These are phyloP conservation scores for Lasiommata megera DNA, from an alignment of 2,888 invertebrate species.

Conservation along the genomic window DNA sequence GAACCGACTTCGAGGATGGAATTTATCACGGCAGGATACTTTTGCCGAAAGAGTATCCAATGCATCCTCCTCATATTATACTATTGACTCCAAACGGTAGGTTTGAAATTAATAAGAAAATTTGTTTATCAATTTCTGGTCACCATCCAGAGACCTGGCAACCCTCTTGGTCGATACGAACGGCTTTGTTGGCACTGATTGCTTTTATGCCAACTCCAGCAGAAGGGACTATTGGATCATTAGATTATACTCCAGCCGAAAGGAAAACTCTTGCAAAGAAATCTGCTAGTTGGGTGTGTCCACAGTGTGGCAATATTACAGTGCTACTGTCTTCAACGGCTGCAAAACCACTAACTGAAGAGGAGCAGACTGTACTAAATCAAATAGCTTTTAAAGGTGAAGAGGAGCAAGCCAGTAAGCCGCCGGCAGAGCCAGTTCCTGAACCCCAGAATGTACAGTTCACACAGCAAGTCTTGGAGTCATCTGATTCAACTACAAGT, in stretches of 20 bases:
- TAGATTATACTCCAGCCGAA: slow-evolving; percentile 94
- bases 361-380: slow-evolving; percentile 69
- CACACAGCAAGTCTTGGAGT: slow-evolving; percentile 55
- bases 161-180: slow-evolving; percentile 97
- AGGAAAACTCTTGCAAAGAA: slow-evolving; percentile 89
- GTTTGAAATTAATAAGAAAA: slow-evolving; percentile 96
- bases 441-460: slow-evolving; percentile 44
- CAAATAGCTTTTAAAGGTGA: slow-evolving; percentile 78
- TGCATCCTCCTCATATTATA: slow-evolving; percentile 98
- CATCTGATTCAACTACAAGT: slow-evolving; percentile 58
- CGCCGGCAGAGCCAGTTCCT: slow-evolving; percentile 53
- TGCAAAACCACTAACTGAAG: slow-evolving; percentile 72
- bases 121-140: slow-evolving; percentile 96
- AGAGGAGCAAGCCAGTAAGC: slow-evolving; percentile 63
- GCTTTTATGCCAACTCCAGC: slow-evolving; percentile 97
- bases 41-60: slow-evolving; percentile 96
- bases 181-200: slow-evolving; percentile 94
- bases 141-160: slow-evolving; percentile 99
- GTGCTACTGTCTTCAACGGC: slow-evolving; percentile 67
- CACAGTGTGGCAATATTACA: slow-evolving; percentile 68
- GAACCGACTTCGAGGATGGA: slow-evolving; percentile 94
- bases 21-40: slow-evolving; percentile 96
- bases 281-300: slow-evolving; percentile 73
- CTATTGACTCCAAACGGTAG: slow-evolving; percentile 95
- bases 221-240: slow-evolving; percentile 93